Conservation (phyloP, 2,888 invertebrate species). For the Tinea trinotella region DNA sequence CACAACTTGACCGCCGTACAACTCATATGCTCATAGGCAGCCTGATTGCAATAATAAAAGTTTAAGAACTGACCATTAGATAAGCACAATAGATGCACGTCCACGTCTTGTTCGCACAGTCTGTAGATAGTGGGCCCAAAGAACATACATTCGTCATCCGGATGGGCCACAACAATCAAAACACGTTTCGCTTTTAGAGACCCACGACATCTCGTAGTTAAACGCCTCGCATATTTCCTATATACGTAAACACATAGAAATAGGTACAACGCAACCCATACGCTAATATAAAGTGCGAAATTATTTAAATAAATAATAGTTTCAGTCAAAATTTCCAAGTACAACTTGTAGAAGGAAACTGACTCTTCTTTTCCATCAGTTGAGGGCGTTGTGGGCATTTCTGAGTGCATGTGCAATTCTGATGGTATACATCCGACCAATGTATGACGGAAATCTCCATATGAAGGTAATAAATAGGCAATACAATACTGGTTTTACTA, state of each 20-base stretch:
- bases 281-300: slow-evolving; percentile 59
- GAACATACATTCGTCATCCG: slow-evolving; percentile 99
- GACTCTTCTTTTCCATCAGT: slow-evolving; percentile 36
- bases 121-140: slow-evolving; percentile 92
- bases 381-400: slow-evolving; percentile 53
- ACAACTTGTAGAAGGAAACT: slow-evolving; percentile 46
- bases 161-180: slow-evolving; percentile 92
- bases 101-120: slow-evolving; percentile 75
- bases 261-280: slow-evolving; percentile 69
- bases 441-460: background rate
- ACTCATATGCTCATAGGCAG: too few relatives aligned
- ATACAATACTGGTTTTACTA: background rate
- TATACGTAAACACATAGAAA: slow-evolving; percentile 63
- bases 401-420: slow-evolving; percentile 37
- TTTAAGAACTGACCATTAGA: slow-evolving; percentile 77
- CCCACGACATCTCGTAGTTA: slow-evolving; percentile 60
- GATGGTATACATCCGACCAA: background rate
- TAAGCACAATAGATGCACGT: slow-evolving; percentile 87
- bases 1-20: too few relatives aligned
- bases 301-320: slow-evolving; percentile 49
- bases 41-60: too few relatives aligned
- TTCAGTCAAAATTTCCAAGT: slow-evolving; percentile 48
- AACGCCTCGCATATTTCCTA: slow-evolving; percentile 63
- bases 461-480: background rate
- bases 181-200: slow-evolving; percentile 73